Evolutionary conservation across 2,113 vertebrate species (phyloP).

Genomic region (Geococcyx californianus): DNA sequence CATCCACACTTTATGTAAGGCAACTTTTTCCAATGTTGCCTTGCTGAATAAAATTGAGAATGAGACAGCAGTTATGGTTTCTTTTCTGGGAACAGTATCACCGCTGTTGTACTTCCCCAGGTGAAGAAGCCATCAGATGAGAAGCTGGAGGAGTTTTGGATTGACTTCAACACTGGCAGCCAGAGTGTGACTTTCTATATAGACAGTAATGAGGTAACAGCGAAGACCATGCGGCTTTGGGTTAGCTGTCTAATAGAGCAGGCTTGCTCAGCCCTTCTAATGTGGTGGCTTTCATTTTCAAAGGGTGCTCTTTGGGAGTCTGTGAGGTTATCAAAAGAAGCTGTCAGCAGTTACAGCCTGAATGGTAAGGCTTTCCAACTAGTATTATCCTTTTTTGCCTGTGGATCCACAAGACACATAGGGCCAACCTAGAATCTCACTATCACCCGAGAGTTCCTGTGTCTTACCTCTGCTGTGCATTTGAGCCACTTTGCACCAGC

Average conservation of each 20-base stretch:
- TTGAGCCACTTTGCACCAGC: not conserved
- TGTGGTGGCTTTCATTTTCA: not conserved
- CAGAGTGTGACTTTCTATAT: constrained; percentile 89
- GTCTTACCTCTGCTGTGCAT: too few relatives aligned
- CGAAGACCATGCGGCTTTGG: not conserved
- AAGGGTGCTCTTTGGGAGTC: constrained; percentile 87
- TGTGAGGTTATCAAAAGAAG: constrained; percentile 77
- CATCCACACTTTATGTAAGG: rapidly evolving
- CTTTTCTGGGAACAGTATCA: not conserved
- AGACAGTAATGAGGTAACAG: constrained; percentile 79
- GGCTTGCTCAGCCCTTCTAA: not conserved
- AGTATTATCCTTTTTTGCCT: rapidly evolving
- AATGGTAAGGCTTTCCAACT: constrained; percentile 57
- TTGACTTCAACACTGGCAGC: constrained; percentile 89
- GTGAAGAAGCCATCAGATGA: constrained; percentile 85
- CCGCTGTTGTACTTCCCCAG: constrained; percentile 56
- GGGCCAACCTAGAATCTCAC: not conserved
- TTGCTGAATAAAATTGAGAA: not conserved
- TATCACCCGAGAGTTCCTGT: rapidly evolving
- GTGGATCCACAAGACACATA: rapidly evolving
- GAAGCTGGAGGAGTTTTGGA: constrained; percentile 89
- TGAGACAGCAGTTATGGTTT: not conserved
- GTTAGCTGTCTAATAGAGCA: not conserved
- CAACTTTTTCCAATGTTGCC: not conserved
- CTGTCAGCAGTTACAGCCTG: constrained; percentile 72